Conservation (phyloP, 2,888 invertebrate genomes). For the Ypsolopha scabrella region DNA sequence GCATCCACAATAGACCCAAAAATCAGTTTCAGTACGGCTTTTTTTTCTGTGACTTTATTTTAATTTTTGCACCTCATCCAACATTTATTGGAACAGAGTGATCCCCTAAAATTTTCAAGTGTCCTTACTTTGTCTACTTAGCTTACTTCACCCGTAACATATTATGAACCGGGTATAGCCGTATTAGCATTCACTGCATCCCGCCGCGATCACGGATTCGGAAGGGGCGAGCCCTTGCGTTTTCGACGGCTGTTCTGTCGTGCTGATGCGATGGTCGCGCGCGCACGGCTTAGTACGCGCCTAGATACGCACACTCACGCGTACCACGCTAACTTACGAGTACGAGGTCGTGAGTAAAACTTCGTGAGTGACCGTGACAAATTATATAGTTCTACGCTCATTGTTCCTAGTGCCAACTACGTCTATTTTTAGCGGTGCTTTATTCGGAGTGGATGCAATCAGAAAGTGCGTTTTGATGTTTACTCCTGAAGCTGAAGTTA, state of each 20-base stretch:
- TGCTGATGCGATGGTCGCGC: slow-evolving; percentile 55
- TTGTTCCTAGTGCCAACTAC: slow-evolving; percentile 31
- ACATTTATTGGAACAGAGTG: too few relatives aligned
- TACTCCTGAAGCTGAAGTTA: slow-evolving; percentile 44
- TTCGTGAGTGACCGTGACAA: slow-evolving; percentile 33
- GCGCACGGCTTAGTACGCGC: slow-evolving; percentile 31
- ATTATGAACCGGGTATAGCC: slow-evolving; percentile 6
- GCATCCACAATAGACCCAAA: too few relatives aligned
- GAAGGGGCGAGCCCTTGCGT: slow-evolving; percentile 62
- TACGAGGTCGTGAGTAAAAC: background rate
- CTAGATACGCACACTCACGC: slow-evolving; percentile 15
- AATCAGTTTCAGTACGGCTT: too few relatives aligned
- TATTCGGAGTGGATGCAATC: slow-evolving; percentile 31
- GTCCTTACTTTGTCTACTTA: too few relatives aligned
- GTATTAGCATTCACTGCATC: slow-evolving; percentile 62
- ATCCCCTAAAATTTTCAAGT: too few relatives aligned
- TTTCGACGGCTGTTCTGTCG: slow-evolving; percentile 52
- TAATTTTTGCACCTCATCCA: too few relatives aligned
- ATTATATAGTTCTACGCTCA: slow-evolving; percentile 28
- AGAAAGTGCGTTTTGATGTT: slow-evolving; percentile 32
- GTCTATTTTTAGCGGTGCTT: slow-evolving; percentile 19
- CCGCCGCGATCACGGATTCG: slow-evolving; percentile 58
- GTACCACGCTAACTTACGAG: slow-evolving; percentile 8
- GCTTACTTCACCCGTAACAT: background rate
- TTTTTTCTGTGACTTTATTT: too few relatives aligned